phyloP scores from a whole-genome alignment of 2,113 vertebrate genomes.

The Arenaria interpres region DNA sequence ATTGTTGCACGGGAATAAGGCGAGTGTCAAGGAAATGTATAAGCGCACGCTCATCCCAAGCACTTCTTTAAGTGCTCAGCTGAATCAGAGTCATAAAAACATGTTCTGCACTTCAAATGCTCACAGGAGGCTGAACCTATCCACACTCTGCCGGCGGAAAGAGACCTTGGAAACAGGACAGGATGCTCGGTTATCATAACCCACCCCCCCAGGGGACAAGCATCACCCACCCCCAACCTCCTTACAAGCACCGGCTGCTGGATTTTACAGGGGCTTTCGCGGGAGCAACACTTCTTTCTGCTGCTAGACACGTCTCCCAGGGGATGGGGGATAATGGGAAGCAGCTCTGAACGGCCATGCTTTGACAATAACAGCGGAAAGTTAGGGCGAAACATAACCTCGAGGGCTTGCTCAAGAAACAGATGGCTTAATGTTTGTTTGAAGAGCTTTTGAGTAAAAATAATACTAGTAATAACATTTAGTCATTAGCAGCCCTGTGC shows the following conservation, averaged over 20 bases:
- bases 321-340: slow-evolving; percentile 24
- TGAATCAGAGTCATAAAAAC: background rate
- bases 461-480: background rate
- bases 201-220: background rate
- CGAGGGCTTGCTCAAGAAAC: background rate
- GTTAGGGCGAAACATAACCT: background rate
- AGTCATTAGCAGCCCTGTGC: background rate
- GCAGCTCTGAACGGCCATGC: background rate
- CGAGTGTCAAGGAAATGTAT: background rate
- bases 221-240: background rate
- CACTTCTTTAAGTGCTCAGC: background rate
- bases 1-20: background rate
- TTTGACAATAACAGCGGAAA: background rate
- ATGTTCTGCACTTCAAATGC: background rate
- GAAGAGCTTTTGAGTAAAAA: background rate
- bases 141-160: accelerated
- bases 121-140: background rate
- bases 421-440: slow-evolving; percentile 6
- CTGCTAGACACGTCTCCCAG: background rate
- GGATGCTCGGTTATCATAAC: background rate
- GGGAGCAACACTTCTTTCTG: background rate
- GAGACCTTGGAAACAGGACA: background rate
- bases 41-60: background rate
- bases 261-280: background rate
- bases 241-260: background rate